phyloP scores from a whole-genome alignment of 2,888 invertebrate species.

The Graphium colonna region DNA sequence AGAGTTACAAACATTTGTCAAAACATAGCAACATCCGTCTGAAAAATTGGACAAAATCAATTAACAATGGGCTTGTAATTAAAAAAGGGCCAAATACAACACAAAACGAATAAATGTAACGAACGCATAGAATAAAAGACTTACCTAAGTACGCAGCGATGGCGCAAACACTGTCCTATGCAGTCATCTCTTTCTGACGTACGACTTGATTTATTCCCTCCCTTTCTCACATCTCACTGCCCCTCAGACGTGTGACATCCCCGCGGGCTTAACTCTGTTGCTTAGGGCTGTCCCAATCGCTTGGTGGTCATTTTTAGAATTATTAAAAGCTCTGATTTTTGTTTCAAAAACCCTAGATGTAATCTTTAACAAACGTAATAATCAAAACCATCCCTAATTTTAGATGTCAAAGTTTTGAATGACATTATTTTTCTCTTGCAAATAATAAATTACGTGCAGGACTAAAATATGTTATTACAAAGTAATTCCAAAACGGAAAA shows the following conservation, averaged over 20 bases:
- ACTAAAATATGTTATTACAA: no score
- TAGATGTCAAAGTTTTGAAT: no score
- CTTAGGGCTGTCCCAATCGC: slow-evolving; percentile 34
- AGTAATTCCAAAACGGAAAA: no score
- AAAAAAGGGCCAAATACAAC: slow-evolving; percentile 44
- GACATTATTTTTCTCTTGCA: no score
- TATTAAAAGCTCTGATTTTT: no score
- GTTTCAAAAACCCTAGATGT: no score
- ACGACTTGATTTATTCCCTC: slow-evolving; percentile 35
- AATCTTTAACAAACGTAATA: no score
- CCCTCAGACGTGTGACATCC: slow-evolving; percentile 73
- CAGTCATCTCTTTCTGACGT: slow-evolving; percentile 42
- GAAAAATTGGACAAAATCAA: slow-evolving; percentile 34
- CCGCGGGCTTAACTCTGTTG: slow-evolving; percentile 63
- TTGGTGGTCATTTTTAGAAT: no score
- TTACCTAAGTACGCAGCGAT: slow-evolving; percentile 35
- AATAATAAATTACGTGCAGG: no score
- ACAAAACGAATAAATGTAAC: slow-evolving; percentile 41
- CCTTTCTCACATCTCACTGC: slow-evolving; percentile 68
- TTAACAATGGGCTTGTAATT: slow-evolving; percentile 39
- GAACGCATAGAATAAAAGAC: slow-evolving; percentile 51
- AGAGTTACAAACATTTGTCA: background rate
- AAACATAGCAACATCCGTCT: slow-evolving; percentile 11
- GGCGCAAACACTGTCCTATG: slow-evolving; percentile 33
- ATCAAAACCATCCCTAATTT: no score